Evolutionary conservation across 2,888 invertebrate species (phyloP).

Genomic region (Torymus auratus): DNA sequence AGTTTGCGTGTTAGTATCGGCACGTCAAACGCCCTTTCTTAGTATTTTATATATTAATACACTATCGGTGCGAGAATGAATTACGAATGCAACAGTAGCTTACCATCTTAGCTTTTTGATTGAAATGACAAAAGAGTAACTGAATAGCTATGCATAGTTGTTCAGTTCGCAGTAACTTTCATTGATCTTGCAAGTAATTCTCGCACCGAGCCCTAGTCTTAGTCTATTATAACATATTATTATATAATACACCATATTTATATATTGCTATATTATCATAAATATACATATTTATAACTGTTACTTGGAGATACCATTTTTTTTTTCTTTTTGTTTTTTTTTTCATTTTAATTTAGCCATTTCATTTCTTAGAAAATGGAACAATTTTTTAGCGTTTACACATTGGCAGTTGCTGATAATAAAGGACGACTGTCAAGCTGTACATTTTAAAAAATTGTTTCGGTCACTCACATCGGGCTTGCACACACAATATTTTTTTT

Average conservation of each 20-base stretch:
- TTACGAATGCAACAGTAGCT: background rate
- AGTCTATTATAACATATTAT: too few relatives aligned
- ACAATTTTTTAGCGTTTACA: conserved; percentile 68
- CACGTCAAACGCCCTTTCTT: conserved; percentile 73
- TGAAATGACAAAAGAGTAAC: background rate
- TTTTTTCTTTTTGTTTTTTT: conserved; percentile 29
- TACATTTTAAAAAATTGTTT: conserved; percentile 66
- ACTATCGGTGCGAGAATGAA: conserved; percentile 47
- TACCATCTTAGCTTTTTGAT: background rate
- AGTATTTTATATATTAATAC: conserved; percentile 51
- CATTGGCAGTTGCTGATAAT: conserved; percentile 61
- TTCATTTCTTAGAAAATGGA: conserved; percentile 55
- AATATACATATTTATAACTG: background rate
- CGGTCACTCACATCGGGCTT: conserved; percentile 27
- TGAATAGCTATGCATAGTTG: conserved; percentile 13
- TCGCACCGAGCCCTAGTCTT: conserved; percentile 16
- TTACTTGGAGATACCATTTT: conserved; percentile 30
- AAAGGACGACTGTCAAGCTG: conserved; percentile 62
- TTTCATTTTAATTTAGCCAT: conserved; percentile 23
- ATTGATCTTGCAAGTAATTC: conserved; percentile 9
- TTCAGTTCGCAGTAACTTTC: conserved; percentile 1
- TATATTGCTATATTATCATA: conserved; percentile 38
- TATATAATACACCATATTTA: conserved; percentile 15
- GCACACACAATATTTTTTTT: conserved; percentile 22
- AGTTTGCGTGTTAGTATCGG: conserved; percentile 79